Base-by-base conservation (phyloP, 2,888 invertebrate genomes). In the Hermodice carunculata region DNA sequence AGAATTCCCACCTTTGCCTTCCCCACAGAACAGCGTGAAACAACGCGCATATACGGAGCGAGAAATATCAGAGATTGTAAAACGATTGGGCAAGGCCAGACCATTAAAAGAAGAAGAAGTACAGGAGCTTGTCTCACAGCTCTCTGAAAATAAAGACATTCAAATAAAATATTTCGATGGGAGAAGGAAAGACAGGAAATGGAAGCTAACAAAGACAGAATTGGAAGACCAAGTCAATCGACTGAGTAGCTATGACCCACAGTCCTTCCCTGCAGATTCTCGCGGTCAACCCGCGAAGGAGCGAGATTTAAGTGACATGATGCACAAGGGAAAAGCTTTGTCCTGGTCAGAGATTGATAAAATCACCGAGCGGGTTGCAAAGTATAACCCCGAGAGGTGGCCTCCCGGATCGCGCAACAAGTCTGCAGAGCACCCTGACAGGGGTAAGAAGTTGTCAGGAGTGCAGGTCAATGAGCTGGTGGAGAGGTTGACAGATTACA, bases 331-430 rank as follows among this genome's bases (percentile, higher is more conserved):
- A 6, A 43, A 46, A 19, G 8, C 44, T 8, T 26, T 42, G 3
- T 29, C 44, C 5, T 8, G 17, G 17, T 3, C n/a, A 1, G 58
- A 58, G 19, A 46, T 46, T 3, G 8, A 58, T 43, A 32, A n/a
- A 3, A 46, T 58, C 24, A 32, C 46, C 11, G 46, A 46, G 24
- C 58, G 58, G 11, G 32, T 58, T 11, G 19, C 58, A 32, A 40
- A 31, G 44, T 58, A 58, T 28, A 32, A 58, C 58, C 22, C 58
- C 22, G 42, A 58, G 58, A 58, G 46, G 22, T 43, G 44, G 44
- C 58, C 58, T 2, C 44, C 58, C 24, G 58, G 46, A 6, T 58
- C 58, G 3, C 22, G 32, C 17, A 8, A 11, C 22, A 8, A 11
- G 8, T 8, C 8, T 19, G 14, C 14, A 17, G 46, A 11, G 8